Base-by-base conservation (phyloP, 1,140 invertebrate genomes). In the Drosophila parabipectinata region DNA sequence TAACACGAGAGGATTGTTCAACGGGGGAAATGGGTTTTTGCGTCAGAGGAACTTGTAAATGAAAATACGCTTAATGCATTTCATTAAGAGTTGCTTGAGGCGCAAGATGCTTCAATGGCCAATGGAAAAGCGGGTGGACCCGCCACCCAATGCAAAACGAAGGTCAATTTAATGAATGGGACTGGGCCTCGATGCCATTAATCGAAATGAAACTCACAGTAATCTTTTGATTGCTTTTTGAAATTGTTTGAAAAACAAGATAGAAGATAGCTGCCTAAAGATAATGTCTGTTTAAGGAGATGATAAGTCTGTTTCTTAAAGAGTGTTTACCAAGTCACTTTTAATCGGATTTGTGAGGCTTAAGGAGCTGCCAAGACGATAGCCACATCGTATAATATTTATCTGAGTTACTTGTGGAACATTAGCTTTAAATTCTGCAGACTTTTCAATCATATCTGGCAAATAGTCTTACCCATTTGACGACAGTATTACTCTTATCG, bases 1-100 rank as follows among this genome's bases (percentile, higher is more conserved):
- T 82, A 85, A 85, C 78, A 61, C 57, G 74, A 84, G 77, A 54
- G 71, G 30, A 56, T 54, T 45, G 44, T 10, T 52, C 61, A 45
- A 84, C 71, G 63, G 79, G 62, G 72, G 47, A 66, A 75, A 75
- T 66, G 72, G 37, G 69, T 76, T 76, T 68, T 67, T 56, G 56
- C 72, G 61, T 75, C 63, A 72, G 47, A 44, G 67, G 37, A 58
- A n/a, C 50, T 41, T 71, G 47, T 44, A 45, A 61, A 15, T 51
- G n/a, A 9, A 14, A 28, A 66, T 69, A 77, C 64, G 53, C 62
- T 78, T 82, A 88, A 78, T 87, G 83, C 75, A 87, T 87, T 87
- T 72, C 79, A 87, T 87, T 88, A 72, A 82, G 80, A 63, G 66
- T 77, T 60, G 56, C 59, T 69, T 63, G 61, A 66, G 73, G 56